A percentile compares a stretch with the other conserved stretches of the same genome.
Evolutionary conservation across 2,888 invertebrate species (phyloP).

Genomic region (Subacronicta megacephala): DNA sequence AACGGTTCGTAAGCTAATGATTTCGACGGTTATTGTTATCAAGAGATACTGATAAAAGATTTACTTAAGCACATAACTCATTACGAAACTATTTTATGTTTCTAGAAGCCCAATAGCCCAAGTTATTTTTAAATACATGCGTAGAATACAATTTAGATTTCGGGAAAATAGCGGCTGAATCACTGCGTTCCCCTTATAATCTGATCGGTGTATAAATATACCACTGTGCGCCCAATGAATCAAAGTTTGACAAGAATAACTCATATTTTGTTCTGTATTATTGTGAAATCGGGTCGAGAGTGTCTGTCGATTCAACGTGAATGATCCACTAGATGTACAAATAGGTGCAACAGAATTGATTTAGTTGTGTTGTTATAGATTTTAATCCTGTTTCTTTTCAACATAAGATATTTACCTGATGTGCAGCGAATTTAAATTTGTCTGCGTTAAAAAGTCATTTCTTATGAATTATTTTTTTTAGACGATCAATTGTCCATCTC

Average conservation of each 20-base stretch:
- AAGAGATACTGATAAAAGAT: no score
- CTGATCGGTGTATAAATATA: slow-evolving; percentile 22
- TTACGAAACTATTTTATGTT: background rate
- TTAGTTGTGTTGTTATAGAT: background rate
- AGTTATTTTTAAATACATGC: slow-evolving; percentile 25
- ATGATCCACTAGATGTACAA: no score
- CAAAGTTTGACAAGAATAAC: slow-evolving; percentile 16
- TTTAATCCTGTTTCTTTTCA: no score
- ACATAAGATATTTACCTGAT: no score
- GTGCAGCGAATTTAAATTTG: no score
- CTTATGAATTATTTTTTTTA: no score
- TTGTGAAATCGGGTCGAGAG: slow-evolving; percentile 17
- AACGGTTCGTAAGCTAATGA: no score
- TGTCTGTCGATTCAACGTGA: background rate
- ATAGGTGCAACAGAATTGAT: no score
- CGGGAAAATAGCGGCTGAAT: slow-evolving; percentile 28
- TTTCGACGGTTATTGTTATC: no score
- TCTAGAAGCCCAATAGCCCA: background rate
- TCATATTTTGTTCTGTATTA: slow-evolving; percentile 12
- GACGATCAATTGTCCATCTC: no score
- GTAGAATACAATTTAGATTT: slow-evolving; percentile 18
- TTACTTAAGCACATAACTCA: background rate
- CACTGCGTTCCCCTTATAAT: slow-evolving; percentile 21
- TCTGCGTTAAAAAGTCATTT: no score
- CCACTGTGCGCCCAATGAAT: slow-evolving; percentile 11